phyloP scores from a whole-genome alignment of 1,140 invertebrate species.

The Procambarus clarkii region DNA sequence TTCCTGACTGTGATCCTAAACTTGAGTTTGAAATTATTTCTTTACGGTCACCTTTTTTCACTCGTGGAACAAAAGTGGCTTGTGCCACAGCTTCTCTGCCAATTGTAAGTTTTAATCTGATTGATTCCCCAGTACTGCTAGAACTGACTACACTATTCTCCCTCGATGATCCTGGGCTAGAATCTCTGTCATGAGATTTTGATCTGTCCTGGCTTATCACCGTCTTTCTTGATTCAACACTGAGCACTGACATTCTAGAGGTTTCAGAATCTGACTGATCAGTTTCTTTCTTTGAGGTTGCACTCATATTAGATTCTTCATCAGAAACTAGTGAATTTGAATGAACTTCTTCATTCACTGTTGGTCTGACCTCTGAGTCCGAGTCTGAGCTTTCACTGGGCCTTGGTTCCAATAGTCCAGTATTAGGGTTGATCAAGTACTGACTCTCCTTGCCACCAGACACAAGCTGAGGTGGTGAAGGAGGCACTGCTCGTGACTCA shows the following conservation, averaged over 20 bases:
- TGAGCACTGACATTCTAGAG: slow-evolving; percentile 79
- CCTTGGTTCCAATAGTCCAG: slow-evolving; percentile 89
- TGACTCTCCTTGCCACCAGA: slow-evolving; percentile 79
- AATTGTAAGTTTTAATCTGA: slow-evolving; percentile 88
- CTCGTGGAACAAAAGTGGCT: slow-evolving; percentile 64
- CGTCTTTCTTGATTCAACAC: slow-evolving; percentile 71
- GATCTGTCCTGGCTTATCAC: slow-evolving; percentile 38
- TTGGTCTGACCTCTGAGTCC: slow-evolving; percentile 72
- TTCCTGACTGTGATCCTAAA: slow-evolving; percentile 75
- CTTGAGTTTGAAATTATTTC: slow-evolving; percentile 45
- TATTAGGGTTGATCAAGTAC: slow-evolving; percentile 91
- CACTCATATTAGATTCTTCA: slow-evolving; percentile 73
- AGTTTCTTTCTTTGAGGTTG: slow-evolving; percentile 73
- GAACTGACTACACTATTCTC: slow-evolving; percentile 72
- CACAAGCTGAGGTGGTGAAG: slow-evolving; percentile 42
- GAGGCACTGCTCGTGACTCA: slow-evolving; percentile 33
- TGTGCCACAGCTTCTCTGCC: slow-evolving; percentile 65
- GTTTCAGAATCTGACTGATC: slow-evolving; percentile 83
- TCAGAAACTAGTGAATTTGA: slow-evolving; percentile 80
- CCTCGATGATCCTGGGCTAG: slow-evolving; percentile 61
- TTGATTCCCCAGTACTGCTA: slow-evolving; percentile 83
- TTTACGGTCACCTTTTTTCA: slow-evolving; percentile 71
- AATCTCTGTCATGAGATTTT: slow-evolving; percentile 71
- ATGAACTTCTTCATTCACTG: slow-evolving; percentile 74
- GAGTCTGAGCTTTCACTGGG: slow-evolving; percentile 75